phyloP scores from a whole-genome alignment of 2,797 vertebrate species.

The Gadopsis bispinosus region DNA sequence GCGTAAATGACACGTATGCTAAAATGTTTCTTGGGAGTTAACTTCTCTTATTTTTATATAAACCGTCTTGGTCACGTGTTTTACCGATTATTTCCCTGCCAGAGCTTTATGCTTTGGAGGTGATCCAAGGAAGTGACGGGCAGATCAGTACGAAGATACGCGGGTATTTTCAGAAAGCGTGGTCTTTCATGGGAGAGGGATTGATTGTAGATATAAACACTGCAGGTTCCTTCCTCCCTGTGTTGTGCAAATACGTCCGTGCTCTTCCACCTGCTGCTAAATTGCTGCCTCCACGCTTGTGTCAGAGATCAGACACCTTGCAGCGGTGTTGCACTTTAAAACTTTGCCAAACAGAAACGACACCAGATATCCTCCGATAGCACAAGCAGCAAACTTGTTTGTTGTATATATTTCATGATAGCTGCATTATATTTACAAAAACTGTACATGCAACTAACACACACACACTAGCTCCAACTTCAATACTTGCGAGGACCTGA shows the following conservation, averaged over 20 bases:
- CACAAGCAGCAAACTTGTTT: accelerated
- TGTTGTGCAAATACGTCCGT: background rate
- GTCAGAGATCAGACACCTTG: background rate
- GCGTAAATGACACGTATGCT: no score
- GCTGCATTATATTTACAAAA: background rate
- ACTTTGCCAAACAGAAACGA: background rate
- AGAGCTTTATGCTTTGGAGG: background rate
- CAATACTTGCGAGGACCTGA: no score
- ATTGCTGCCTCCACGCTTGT: background rate
- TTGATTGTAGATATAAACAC: background rate
- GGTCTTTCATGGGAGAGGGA: background rate
- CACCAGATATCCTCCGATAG: background rate
- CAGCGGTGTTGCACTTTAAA: background rate
- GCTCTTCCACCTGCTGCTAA: background rate
- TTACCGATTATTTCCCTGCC: background rate
- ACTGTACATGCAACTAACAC: background rate
- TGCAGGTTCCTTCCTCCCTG: background rate
- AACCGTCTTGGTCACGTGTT: background rate
- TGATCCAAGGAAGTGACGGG: background rate
- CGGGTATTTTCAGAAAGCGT: background rate
- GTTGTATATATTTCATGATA: background rate
- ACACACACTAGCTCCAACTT: background rate
- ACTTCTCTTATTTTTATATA: background rate
- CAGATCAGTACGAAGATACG: background rate
- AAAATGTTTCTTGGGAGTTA: background rate